Base-by-base conservation (phyloP, 2,888 invertebrate genomes). In the Eupithecia tripunctaria region DNA sequence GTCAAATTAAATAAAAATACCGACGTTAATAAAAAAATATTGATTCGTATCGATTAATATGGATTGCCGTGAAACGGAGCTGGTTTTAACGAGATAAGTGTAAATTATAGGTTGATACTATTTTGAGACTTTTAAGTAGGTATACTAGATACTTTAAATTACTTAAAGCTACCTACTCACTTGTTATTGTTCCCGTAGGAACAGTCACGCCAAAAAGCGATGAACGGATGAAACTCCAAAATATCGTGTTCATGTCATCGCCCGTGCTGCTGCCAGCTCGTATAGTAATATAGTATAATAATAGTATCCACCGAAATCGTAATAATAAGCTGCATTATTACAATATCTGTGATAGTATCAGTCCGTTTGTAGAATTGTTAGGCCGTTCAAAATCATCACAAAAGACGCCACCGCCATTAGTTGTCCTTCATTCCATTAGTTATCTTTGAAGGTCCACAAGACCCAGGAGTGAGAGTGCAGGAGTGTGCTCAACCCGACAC, bases 101-200 rank as follows among this genome's bases (percentile, higher is more conserved):
- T 56, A 70, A 73, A 73, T 73, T 69, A 70, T 70, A 51, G 66
- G 67, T 73, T 69, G 29, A 15, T 25, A 25, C 60, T 36, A 47
- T 70, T 67, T 71, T 51, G 14, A 56, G 21, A 47, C 59, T 38
- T 67, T 51, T 38, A 36, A 67, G 56, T 25, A 59, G 38, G 56
- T 67, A 47, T 5, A 32, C 32, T 67, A 51, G n/a, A 36, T 68
- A 60, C 8, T 59, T 25, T 14, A 6, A 43, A 43, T 43, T 43
- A 43, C 36, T 36, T 5, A 36, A 1, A 36, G 1, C 36, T 36
- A 36, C 0, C 18, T 43, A 43, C 47, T 15, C 15, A 6, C 59
- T 59, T 12, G 21, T 51, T 51, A 51, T 51, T n/a, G n/a, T n/a
- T n/a, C n/a, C n/a, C 27, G n/a, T 27, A 59, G 15, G 15, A 18